Evolutionary conservation across 64 coral and sea anemone genomes (phyloP), one percentile per base, ranked within the genome.

Genomic region (Trachythela sp.): DNA sequence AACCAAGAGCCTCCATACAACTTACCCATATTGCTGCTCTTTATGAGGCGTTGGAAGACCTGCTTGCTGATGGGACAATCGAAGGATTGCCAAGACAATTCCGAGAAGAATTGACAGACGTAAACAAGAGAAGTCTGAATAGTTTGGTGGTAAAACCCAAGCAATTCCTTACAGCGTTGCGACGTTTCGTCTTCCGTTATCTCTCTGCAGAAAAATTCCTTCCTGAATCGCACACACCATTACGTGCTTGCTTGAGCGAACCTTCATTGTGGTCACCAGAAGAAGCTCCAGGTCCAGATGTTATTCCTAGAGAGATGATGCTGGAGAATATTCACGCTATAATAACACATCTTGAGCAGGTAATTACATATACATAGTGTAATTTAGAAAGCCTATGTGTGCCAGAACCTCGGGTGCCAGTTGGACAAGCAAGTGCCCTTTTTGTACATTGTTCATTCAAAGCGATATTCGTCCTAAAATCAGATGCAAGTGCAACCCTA

Each of bases 161-260:
- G 35, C 13, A 36, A 35, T 80, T 80, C 75, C 31, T 86, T 34
- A 93, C 84, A 48, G 96, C 96, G 22, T 80, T 95, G 14, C 88
- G 86, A 77, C 91, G 96, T n/a, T 99, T 99, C 58, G 92, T 94
- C 40, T 99, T 93, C 89, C 89, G 96, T 26, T 99, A 99, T 40
- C 93, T 99, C 8, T 92, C 94, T 17, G 83, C 91, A 1, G 91
- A 87, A 70, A 89, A 95, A 40, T 94, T 95, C 41, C 91, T 86
- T 68, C 96, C 96, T 45, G 51, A 71, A 22, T 68, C 93, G 26
- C 88, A 77, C 24, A 68, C 85, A 10, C 43, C 27, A 17, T 64
- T 99, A 31, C 36, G 41, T 22, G 76, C 38, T 26, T 91, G 59
- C 70, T 85, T 99, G 86, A 39, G 15, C 36, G 96, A 99, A 58